Base-by-base conservation (phyloP, 2,888 invertebrate genomes). In the Drosophila stalkeri region DNA sequence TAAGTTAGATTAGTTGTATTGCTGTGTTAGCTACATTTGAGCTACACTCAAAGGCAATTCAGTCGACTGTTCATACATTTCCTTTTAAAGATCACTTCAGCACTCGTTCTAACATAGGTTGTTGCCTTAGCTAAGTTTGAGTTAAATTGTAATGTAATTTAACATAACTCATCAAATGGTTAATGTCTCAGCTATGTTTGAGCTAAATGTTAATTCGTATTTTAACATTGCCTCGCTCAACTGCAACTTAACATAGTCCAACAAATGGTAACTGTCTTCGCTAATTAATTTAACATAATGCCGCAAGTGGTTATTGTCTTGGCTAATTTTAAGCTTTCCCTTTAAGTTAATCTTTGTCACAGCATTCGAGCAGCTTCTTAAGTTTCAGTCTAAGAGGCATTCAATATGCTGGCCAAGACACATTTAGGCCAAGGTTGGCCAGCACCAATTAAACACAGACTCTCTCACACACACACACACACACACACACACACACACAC, bases 401-500 rank as follows among this genome's bases (percentile, higher is more conserved):
- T 18, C 49, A 60, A 57, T 41, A 61, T 35, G 55, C 52, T 62
- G 78, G 49, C 57, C 68, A 57, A 51, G 31, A 61, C 65, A 75
- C 65, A 83, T 84, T 80, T 84, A 57, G 85, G 85, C 85, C 85
- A 85, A 85, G 85, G 85, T 81, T 84, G 80, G 72, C 56, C 52
- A 35, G 41, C 57, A 47, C 51, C 47, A 63, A n/a, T n/a, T n/a
- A n/a, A n/a, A n/a, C n/a, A n/a, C n/a, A n/a, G n/a, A n/a, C n/a
- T n/a, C n/a, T n/a, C n/a, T n/a, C 52, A 59, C 64, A 75, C 57
- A 66, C 16, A 43, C 57, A 37, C 20, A 43, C 27, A n/a, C 47
- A 63, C 52, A 59, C 64, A 75, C 57, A 66, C 47, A 63, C 52
- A 59, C 64, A 75, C 57, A 66, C 16, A 43, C 57, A 37, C 20